Evolutionary conservation across 2,113 vertebrate species (phyloP).

Genomic region (Gallinago paraguaiae): DNA sequence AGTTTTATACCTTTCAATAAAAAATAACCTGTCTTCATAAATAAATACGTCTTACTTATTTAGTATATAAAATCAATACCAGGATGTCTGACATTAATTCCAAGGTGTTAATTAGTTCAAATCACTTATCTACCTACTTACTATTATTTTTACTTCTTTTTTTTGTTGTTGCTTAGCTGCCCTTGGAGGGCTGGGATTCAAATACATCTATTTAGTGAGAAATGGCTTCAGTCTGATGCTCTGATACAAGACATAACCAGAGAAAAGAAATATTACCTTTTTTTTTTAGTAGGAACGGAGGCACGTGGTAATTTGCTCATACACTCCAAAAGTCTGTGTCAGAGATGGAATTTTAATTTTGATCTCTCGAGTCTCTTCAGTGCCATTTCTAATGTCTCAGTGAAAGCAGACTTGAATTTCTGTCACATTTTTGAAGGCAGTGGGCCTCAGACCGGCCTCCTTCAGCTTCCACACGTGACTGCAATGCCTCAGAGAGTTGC

Average conservation of each 20-base stretch:
- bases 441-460: not conserved
- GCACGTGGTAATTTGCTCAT: not conserved
- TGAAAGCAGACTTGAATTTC: slow-evolving; percentile 23
- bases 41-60: not conserved
- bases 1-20: not conserved
- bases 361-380: slow-evolving; percentile 3
- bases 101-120: not conserved
- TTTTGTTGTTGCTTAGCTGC: not conserved
- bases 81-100: not conserved
- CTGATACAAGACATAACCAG: not conserved
- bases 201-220: not conserved
- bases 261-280: not conserved
- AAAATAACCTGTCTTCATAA: not conserved
- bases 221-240: not conserved
- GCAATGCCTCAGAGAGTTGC: not conserved
- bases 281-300: not conserved
- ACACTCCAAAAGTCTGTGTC: slow-evolving; percentile 17
- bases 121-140: not conserved
- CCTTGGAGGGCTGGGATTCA: not conserved
- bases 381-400: not conserved
- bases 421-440: slow-evolving; percentile 23
- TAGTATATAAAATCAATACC: not conserved
- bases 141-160: not conserved
- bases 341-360: slow-evolving; percentile 41
- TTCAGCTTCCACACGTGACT: not conserved